Evolutionary conservation across 2,797 vertebrate species (phyloP).

Genomic region (Tympanoctomys barrerae): DNA sequence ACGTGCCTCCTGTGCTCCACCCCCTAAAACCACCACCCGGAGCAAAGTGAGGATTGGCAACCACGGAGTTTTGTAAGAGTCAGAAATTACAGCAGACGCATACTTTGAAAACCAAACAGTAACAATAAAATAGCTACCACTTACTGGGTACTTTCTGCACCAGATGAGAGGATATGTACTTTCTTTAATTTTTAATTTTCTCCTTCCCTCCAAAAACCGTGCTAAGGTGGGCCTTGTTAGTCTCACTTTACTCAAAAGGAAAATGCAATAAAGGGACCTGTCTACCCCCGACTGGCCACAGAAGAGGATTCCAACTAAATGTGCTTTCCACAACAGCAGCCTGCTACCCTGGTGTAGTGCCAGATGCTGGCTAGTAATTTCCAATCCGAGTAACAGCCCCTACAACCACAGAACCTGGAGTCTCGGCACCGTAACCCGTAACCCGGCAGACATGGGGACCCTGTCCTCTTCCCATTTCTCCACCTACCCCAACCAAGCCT

Average conservation of each 20-base stretch:
- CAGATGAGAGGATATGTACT: neutral
- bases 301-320: neutral
- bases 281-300: neutral
- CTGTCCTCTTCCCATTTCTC: neutral
- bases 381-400: neutral
- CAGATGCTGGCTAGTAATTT: neutral
- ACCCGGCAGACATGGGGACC: neutral
- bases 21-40: neutral
- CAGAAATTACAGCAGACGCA: neutral
- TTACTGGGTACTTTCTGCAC: neutral
- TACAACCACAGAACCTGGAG: neutral
- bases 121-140: neutral
- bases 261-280: neutral
- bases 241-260: neutral
- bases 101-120: neutral
- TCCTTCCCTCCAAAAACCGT: neutral
- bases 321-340: neutral
- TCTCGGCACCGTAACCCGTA: neutral
- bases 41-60: neutral
- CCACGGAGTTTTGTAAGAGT: neutral
- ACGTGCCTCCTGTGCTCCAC: too few species aligned
- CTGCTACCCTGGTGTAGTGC: fast-evolving
- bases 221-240: neutral
- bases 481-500: neutral
- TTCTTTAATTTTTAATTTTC: neutral